Evolutionary conservation across 1,140 invertebrate species (phyloP).

Genomic region (Drosophila kanapiae): DNA sequence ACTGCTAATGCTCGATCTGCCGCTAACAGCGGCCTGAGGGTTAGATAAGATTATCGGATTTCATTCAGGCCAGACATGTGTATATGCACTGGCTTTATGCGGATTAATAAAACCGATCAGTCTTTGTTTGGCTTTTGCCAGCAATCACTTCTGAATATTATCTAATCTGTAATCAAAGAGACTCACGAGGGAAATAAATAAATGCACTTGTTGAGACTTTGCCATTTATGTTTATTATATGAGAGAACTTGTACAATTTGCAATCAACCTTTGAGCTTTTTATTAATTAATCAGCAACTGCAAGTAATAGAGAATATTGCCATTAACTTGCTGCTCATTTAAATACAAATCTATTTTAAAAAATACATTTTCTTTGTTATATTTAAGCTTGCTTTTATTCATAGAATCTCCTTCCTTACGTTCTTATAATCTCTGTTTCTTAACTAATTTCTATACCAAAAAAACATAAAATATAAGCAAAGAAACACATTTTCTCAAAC

Average conservation of each 20-base stretch:
- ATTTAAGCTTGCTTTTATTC: too few relatives aligned
- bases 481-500: background rate
- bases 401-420: too few relatives aligned
- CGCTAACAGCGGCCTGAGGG: slow-evolving; percentile 2
- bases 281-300: background rate
- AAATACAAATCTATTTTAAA: background rate
- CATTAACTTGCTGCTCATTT: background rate
- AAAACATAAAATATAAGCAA: background rate
- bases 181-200: background rate
- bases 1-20: slow-evolving; percentile 1
- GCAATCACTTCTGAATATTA: slow-evolving; percentile 1
- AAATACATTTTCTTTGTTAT: too few relatives aligned
- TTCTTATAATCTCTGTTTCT: too few relatives aligned
- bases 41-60: slow-evolving; percentile 41
- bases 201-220: background rate
- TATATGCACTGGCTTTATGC: slow-evolving; percentile 15
- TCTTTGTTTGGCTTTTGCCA: slow-evolving; percentile 6
- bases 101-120: slow-evolving; percentile 23
- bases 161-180: slow-evolving; percentile 14
- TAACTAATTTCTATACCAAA: background rate
- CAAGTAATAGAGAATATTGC: background rate
- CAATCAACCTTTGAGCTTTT: background rate
- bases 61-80: slow-evolving; percentile 17
- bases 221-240: background rate
- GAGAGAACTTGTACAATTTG: background rate